Conservation (phyloP, 1,140 invertebrate genomes). For the Acromyrmex heyeri region DNA sequence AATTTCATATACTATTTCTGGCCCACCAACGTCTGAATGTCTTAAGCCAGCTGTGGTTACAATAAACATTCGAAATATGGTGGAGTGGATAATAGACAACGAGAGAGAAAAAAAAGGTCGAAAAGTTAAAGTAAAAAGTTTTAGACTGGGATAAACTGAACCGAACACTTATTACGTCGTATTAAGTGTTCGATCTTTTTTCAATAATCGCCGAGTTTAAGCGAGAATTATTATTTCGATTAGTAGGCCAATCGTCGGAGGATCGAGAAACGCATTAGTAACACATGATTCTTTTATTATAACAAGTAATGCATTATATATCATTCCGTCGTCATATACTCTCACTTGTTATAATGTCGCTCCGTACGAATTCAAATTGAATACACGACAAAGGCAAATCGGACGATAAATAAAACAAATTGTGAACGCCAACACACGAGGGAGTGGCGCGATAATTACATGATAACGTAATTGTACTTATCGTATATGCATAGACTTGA, state of each 20-base stretch:
- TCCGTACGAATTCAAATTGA: conserved; percentile 57
- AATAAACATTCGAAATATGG: conserved; percentile 23
- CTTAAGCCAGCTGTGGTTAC: conserved; percentile 49
- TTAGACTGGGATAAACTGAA: conserved; percentile 31
- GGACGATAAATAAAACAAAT: conserved; percentile 72
- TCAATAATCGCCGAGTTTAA: conserved; percentile 26
- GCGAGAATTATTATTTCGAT: conserved; percentile 21
- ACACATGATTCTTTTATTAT: conserved; percentile 76
- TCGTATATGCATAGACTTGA: conserved; percentile 37
- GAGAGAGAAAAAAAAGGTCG: conserved; percentile 16
- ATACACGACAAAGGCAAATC: conserved; percentile 59
- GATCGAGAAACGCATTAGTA: conserved; percentile 74
- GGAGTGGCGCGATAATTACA: conserved; percentile 28
- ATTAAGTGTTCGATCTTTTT: conserved; percentile 62
- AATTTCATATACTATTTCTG: conserved; percentile 4
- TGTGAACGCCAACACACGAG: conserved; percentile 55
- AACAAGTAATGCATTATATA: conserved; percentile 73
- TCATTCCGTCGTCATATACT: conserved; percentile 60
- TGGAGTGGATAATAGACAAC: conserved; percentile 30
- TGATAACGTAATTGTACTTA: conserved; percentile 62
- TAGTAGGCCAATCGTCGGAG: conserved; percentile 66
- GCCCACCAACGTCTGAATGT: conserved; percentile 33
- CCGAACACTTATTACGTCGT: conserved; percentile 67
- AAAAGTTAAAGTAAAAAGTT: background rate
- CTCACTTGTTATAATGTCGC: conserved; percentile 73